Evolutionary conservation across 2,888 invertebrate genomes (phyloP).

Genomic region (Spisula solida): DNA sequence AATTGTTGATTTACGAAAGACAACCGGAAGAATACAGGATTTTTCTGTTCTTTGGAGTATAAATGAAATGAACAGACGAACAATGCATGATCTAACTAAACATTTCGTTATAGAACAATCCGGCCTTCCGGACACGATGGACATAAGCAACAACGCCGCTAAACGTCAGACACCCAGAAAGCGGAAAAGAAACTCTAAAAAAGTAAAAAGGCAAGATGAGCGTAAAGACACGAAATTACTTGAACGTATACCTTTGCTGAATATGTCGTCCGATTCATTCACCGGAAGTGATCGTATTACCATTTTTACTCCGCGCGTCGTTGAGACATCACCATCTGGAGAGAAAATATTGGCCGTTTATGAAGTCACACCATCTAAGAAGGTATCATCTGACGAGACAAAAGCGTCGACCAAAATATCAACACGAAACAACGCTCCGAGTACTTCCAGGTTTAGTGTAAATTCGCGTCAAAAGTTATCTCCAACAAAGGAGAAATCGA

Average conservation of each 20-base stretch:
- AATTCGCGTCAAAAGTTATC: not conserved
- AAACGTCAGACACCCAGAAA: not conserved
- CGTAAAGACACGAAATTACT: not conserved
- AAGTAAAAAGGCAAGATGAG: no score
- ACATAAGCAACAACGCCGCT: not conserved
- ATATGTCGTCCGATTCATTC: not conserved
- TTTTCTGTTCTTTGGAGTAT: conserved; percentile 49
- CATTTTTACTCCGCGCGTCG: conserved; percentile 24
- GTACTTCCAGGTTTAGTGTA: not conserved
- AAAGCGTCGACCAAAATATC: not conserved
- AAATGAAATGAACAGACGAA: conserved; percentile 42
- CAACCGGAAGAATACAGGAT: conserved; percentile 37
- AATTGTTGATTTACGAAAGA: conserved; percentile 47
- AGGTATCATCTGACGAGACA: not conserved
- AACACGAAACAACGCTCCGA: not conserved
- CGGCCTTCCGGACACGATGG: not conserved
- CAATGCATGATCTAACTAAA: conserved; percentile 32
- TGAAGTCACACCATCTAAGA: conserved; percentile 25
- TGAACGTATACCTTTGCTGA: not conserved
- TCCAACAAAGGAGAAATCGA: conserved; percentile 21
- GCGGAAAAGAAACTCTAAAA: not conserved
- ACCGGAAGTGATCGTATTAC: not conserved
- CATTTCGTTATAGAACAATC: conserved; percentile 11
- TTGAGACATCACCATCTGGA: conserved; percentile 40
- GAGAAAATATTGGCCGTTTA: conserved; percentile 44